Evolutionary conservation across 2,797 vertebrate species (phyloP).

Genomic region (Cossypha dichroa): DNA sequence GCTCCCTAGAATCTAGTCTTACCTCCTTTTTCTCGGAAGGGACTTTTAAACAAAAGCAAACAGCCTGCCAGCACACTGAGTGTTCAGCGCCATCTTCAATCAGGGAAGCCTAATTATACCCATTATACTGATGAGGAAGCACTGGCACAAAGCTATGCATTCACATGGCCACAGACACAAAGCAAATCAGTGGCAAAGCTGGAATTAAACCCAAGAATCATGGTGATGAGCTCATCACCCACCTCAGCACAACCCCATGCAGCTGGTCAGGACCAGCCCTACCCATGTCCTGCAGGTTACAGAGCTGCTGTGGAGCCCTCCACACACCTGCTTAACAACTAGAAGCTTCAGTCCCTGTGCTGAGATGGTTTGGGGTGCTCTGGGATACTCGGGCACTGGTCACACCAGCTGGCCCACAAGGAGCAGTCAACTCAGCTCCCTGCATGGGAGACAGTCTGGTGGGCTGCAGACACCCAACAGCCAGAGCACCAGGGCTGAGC

Average conservation of each 20-base stretch:
- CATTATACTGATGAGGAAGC: constrained; percentile 54
- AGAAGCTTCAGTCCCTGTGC: rapidly evolving
- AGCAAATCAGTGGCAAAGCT: constrained; percentile 10
- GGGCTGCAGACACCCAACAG: not conserved
- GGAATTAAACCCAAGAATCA: not conserved
- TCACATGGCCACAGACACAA: constrained; percentile 6
- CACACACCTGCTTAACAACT: not conserved
- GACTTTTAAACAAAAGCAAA: not conserved
- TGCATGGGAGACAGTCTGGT: not conserved
- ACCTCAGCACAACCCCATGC: not conserved
- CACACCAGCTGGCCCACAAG: not conserved
- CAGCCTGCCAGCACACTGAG: not conserved
- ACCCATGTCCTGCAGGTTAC: not conserved
- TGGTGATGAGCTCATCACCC: not conserved
- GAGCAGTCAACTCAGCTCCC: not conserved
- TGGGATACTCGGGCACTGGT: not conserved
- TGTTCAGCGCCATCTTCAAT: not conserved
- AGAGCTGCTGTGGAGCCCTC: not conserved
- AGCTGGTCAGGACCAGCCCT: not conserved
- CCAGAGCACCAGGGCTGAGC: not conserved
- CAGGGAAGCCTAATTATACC: constrained; percentile 52
- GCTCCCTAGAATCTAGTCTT: not conserved
- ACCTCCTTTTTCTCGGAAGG: not conserved
- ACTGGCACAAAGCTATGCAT: constrained; percentile 24
- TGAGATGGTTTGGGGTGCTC: not conserved